Evolutionary conservation across 2,888 invertebrate genomes (phyloP).

Genomic region (Norana najaformis): DNA sequence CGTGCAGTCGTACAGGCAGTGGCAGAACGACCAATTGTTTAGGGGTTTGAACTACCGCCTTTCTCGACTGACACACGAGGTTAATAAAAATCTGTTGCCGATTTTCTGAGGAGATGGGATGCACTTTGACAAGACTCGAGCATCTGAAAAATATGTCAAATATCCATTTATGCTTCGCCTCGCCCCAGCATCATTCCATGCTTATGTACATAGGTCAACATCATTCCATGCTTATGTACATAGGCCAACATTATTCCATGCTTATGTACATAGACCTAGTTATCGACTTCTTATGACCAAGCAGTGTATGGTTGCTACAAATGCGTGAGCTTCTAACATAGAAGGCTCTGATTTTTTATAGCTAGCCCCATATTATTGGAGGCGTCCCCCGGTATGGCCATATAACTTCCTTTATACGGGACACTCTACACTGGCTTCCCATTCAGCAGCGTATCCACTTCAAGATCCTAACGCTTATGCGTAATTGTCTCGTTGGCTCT

Average conservation of each 20-base stretch:
- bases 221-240: no score
- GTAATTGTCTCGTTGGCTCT: no score
- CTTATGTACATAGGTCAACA: no score
- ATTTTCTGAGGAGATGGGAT: neutral
- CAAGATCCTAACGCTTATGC: no score
- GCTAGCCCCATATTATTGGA: no score
- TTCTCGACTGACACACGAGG: neutral
- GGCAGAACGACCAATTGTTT: neutral
- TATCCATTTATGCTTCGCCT: neutral
- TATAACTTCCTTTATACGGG: no score
- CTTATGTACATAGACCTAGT: no score
- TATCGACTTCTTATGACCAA: no score
- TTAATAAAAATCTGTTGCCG: neutral
- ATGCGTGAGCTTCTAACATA: neutral
- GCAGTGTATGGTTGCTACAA: neutral
- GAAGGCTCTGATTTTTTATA: neutral
- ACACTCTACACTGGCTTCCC: no score
- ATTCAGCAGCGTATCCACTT: no score
- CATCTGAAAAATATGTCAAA: neutral
- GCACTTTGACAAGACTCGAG: neutral
- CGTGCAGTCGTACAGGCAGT: neutral
- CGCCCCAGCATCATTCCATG: neutral
- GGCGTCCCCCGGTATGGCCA: no score
- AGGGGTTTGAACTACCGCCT: neutral
- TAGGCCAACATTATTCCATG: no score